Percentiles rank a stretch among this genome's conserved stretches.
These are phyloP conservation scores for Scolopax rusticola DNA, from an alignment of 2,797 vertebrate genomes.

Conservation along the genomic window DNA sequence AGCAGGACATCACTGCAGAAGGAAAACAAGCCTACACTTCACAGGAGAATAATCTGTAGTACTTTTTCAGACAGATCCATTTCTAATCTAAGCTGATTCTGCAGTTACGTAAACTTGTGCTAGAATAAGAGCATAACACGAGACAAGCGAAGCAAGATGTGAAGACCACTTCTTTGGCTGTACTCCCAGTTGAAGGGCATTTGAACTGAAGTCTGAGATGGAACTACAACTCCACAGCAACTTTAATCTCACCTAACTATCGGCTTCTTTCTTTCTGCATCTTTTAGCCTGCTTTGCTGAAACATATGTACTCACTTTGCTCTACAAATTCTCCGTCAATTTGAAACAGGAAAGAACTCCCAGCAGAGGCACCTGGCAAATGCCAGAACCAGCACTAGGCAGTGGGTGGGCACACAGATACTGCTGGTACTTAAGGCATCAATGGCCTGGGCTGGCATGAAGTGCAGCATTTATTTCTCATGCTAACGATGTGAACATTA, in stretches of 20 bases:
- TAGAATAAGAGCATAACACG: not conserved
- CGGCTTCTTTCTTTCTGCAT: not conserved
- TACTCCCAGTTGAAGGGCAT: not conserved
- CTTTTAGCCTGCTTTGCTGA: too few relatives aligned
- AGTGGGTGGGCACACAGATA: not conserved
- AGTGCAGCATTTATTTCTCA: fast-evolving
- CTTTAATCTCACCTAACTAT: not conserved
- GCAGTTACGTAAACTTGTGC: fast-evolving
- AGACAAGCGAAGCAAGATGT: not conserved
- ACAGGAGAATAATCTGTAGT: not conserved
- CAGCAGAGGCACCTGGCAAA: not conserved
- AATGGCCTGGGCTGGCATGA: not conserved
- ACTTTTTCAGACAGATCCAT: not conserved
- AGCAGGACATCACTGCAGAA: not conserved
- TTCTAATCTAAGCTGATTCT: not conserved
- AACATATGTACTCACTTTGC: not conserved
- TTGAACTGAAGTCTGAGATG: not conserved
- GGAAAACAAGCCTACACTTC: not conserved
- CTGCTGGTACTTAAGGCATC: not conserved
- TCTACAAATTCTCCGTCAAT: not conserved
- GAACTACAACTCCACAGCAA: not conserved
- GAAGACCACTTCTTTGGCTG: not conserved
- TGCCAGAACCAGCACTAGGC: not conserved
- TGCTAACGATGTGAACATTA: not conserved
- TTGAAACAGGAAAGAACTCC: not conserved